A percentile compares a stretch with the other conserved stretches of the same genome.
phyloP scores from a whole-genome alignment of 2,113 vertebrate genomes.

The Dolichotis patagonum region DNA sequence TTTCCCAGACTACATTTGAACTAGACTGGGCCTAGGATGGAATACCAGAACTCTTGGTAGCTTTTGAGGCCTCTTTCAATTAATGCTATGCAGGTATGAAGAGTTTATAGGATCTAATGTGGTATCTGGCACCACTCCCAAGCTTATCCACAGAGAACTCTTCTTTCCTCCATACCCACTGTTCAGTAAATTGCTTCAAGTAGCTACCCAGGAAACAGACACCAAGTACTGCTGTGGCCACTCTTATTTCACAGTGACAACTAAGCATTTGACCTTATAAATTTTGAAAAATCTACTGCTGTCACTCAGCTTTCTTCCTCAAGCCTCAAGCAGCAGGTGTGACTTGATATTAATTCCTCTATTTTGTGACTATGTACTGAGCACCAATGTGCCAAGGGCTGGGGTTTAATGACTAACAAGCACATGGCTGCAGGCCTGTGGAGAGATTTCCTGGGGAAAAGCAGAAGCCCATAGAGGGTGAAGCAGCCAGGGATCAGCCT shows the following conservation, averaged over 20 bases:
- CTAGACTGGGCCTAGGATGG: conserved; percentile 33
- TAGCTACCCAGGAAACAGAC: neutral
- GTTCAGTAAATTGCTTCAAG: neutral
- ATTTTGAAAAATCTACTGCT: neutral
- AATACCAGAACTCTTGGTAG: neutral
- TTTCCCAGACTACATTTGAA: conserved; percentile 54
- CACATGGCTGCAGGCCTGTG: neutral
- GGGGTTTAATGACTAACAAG: neutral
- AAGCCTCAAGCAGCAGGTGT: neutral
- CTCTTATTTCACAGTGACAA: neutral
- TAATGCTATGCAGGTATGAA: neutral
- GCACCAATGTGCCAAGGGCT: neutral
- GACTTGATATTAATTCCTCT: neutral
- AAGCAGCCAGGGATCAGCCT: conserved; percentile 40
- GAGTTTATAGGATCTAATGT: neutral
- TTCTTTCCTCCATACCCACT: neutral
- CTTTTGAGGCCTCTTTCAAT: neutral
- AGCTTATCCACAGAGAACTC: neutral
- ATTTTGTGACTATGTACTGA: neutral
- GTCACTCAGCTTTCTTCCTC: neutral
- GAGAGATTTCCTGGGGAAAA: neutral
- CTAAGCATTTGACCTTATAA: neutral
- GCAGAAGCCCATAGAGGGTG: neutral
- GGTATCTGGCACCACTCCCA: neutral
- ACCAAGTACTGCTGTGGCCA: neutral